phyloP scores from a whole-genome alignment of 2,113 vertebrate genomes.

The Mustela nigripes region DNA sequence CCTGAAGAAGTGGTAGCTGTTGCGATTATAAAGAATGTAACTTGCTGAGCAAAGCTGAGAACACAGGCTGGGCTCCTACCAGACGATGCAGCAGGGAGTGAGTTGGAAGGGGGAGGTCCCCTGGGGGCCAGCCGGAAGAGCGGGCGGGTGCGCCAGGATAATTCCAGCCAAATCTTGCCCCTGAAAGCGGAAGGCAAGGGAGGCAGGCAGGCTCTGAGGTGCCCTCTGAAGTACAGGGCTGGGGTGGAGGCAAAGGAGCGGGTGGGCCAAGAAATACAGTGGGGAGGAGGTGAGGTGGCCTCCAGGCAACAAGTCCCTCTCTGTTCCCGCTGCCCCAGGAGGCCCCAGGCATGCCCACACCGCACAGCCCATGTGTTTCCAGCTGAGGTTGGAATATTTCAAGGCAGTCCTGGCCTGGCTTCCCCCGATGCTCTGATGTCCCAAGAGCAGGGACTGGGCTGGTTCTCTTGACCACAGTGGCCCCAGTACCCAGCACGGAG shows the following conservation, averaged over 20 bases:
- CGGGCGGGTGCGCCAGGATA: neutral
- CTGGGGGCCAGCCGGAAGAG: neutral
- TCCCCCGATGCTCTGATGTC: neutral
- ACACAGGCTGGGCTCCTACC: neutral
- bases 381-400: neutral
- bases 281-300: conserved; percentile 49
- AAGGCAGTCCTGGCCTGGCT: neutral
- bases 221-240: neutral
- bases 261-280: conserved; percentile 72
- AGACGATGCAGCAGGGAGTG: neutral
- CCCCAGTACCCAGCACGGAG: neutral
- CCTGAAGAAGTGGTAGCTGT: neutral
- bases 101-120: neutral
- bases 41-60: neutral
- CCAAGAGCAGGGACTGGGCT: neutral
- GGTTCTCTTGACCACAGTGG: neutral
- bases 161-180: neutral
- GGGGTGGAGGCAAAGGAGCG: neutral
- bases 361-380: neutral
- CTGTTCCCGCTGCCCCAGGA: conserved; percentile 58
- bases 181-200: neutral
- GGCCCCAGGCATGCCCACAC: neutral
- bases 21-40: neutral
- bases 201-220: neutral
- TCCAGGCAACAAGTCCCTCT: conserved; percentile 67